Base-by-base conservation (phyloP, 2,113 vertebrate species). In the Pseudopipra pipra region DNA sequence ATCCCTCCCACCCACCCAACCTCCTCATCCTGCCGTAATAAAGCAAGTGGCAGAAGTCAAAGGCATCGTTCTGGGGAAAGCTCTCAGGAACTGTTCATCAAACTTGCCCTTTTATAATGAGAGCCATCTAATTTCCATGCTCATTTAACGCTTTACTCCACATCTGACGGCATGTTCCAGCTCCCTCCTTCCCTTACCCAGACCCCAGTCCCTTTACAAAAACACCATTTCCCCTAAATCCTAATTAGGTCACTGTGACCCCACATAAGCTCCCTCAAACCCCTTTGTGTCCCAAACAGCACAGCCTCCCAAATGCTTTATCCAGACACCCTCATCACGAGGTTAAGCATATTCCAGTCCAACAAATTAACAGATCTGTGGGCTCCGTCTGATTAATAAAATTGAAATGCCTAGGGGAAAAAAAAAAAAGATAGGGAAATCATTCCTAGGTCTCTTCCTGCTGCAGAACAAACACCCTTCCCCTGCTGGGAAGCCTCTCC, bases 21-120 rank as follows among this genome's bases (percentile, higher is more conserved):
- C 65, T 87, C 68, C 87, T 58, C 23, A 51, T 92, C 89, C 90
- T 85, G 82, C 90, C 12, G 0, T 85, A 76, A 88, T 76, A 90
- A 82, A 75, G 80, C 4, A 8, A 78, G 78, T 46, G 0, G 74
- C 85, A 87, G 74, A 87, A 96, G 88, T 86, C 83, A 94, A 95
- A 96, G 88, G 83, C 79, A 4, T 66, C 83, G 13, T 93, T 94
- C 83, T 51, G 46, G 78, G 51, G 76, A 93, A 95, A 89, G 91
- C 95, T 93, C 95, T 89, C 65, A 90, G 95, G 91, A 97, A 16
- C 72, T 84, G 65, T 90, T 90, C 90, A 84, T 96, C 90, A 95
- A 21, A 71, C 73, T 92, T 92, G 83, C 94, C 95, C 92, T 93
- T 96, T 93, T 63, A 67, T 94, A 94, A 97, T 95, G 89, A 96